Conservation (phyloP, 2,888 invertebrate genomes). For the Lacanobia wlatinum region DNA sequence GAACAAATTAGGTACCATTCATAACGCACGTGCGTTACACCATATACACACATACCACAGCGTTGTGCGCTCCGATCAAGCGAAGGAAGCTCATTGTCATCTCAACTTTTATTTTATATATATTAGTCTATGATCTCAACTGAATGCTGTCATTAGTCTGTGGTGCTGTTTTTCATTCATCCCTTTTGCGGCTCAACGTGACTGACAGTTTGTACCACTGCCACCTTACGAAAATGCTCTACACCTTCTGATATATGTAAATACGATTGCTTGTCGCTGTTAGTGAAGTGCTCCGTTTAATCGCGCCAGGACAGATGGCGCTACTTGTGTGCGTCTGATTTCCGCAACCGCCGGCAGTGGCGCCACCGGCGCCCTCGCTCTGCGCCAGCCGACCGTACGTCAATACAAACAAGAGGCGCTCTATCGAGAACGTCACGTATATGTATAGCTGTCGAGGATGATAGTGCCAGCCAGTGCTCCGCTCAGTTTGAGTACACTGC, state of each 20-base stretch:
- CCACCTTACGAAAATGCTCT: constrained; percentile 55
- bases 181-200: too few species aligned
- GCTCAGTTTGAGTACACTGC: constrained; percentile 84
- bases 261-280: constrained; percentile 5
- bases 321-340: constrained; percentile 47
- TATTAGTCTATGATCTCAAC: too few species aligned
- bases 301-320: constrained; percentile 69
- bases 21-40: too few species aligned
- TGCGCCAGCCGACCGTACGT: constrained; percentile 85
- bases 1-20: too few species aligned
- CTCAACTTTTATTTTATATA: too few species aligned
- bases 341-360: constrained; percentile 63
- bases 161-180: too few species aligned
- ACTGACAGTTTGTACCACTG: constrained; percentile 29
- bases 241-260: constrained; percentile 29
- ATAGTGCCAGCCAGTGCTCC: constrained; percentile 83
- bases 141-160: too few species aligned
- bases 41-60: too few species aligned
- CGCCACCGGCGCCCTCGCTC: constrained; percentile 69
- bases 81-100: too few species aligned
- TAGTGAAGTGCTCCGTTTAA: neutral
- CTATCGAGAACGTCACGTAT: constrained; percentile 78
- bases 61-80: too few species aligned
- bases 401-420: constrained; percentile 87
- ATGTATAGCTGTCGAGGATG: constrained; percentile 80